phyloP scores from a whole-genome alignment of 2,888 invertebrate species.

The Ctena decussata region DNA sequence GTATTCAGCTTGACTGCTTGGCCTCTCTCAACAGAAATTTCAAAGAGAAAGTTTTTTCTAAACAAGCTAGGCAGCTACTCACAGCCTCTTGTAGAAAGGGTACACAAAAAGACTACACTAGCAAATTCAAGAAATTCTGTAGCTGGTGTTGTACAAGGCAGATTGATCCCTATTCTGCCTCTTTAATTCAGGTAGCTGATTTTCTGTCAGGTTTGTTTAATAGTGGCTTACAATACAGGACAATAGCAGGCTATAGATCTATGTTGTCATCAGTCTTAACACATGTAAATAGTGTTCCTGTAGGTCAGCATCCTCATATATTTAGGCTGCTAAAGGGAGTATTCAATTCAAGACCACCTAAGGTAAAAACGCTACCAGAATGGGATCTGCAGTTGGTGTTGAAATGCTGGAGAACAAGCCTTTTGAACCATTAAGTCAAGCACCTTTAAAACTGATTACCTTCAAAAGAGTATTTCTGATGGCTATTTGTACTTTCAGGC shows the following conservation, averaged over 20 bases:
- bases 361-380: slow-evolving; percentile 27
- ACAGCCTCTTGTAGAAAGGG: no score
- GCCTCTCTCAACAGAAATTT: no score
- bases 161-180: no score
- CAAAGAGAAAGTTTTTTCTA: no score
- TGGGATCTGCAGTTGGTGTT: slow-evolving; percentile 43
- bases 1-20: no score
- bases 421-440: slow-evolving; percentile 40
- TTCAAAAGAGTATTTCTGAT: slow-evolving; percentile 21
- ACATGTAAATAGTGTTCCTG: neutral
- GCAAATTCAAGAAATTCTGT: no score
- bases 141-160: no score
- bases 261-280: slow-evolving; percentile 25
- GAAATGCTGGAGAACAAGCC: slow-evolving; percentile 21
- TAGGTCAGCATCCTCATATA: slow-evolving; percentile 39
- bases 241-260: slow-evolving; percentile 32
- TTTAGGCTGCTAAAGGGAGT: slow-evolving; percentile 26
- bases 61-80: no score
- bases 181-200: slow-evolving; percentile 15
- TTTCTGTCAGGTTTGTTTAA: slow-evolving; percentile 17
- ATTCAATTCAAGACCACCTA: slow-evolving; percentile 33
- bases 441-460: slow-evolving; percentile 12
- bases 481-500: slow-evolving; percentile 30
- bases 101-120: no score
- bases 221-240: slow-evolving; percentile 23